Percentiles rank a stretch among this genome's conserved stretches.
Conservation (phyloP, 2,113 vertebrate genomes). For the Oreochromis tanganicae region DNA sequence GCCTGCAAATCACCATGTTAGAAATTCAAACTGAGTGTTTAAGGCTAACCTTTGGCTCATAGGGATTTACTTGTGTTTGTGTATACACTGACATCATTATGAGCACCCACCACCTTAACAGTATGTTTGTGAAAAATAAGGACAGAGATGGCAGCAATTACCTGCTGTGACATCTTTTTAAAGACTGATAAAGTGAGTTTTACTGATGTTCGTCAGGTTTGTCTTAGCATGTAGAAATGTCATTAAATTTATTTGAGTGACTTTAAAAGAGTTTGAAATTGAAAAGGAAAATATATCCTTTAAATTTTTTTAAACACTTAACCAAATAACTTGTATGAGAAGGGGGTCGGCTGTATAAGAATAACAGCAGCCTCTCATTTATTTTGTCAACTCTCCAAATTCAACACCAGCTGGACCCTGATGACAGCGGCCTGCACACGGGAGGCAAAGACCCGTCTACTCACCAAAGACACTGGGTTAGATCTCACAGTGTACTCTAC, state of each 20-base stretch:
- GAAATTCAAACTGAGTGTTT: neutral
- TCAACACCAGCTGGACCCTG: neutral
- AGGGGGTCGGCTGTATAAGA: neutral
- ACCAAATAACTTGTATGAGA: neutral
- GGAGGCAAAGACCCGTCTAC: fast-evolving
- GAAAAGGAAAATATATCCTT: neutral
- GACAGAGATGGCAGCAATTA: fast-evolving
- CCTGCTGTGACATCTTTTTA: neutral
- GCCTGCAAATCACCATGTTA: neutral
- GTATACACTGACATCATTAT: neutral
- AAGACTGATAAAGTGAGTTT: fast-evolving
- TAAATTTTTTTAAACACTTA: neutral
- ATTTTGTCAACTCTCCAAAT: neutral
- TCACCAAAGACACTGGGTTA: neutral
- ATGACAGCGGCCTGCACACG: fast-evolving
- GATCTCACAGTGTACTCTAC: fast-evolving
- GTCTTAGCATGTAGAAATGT: neutral
- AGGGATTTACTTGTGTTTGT: neutral
- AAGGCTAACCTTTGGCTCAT: fast-evolving
- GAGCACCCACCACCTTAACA: fast-evolving
- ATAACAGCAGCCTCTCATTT: neutral
- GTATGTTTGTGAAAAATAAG: neutral
- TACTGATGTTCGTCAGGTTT: fast-evolving
- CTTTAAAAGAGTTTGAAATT: neutral
- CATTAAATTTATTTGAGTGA: neutral